Base-by-base conservation (phyloP, 2,113 vertebrate species). In the Illadopsis cleaveri region DNA sequence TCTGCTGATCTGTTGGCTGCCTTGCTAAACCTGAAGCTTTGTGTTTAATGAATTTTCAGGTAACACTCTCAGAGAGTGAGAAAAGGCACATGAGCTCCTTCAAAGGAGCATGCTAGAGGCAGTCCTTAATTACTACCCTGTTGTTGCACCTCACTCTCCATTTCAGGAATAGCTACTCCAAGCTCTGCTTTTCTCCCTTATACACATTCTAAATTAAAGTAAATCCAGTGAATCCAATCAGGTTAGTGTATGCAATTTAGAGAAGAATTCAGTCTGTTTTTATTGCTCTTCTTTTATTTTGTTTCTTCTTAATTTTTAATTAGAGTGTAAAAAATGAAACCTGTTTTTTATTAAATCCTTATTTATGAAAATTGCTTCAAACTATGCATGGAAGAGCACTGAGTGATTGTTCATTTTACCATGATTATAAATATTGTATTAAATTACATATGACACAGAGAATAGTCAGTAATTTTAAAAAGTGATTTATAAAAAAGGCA, bases 351-450 rank as follows among this genome's bases (percentile, higher is more conserved):
- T 97, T 95, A 95, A 96, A 90, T 72, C 45, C 30, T 95, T 96
- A 82, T 95, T 96, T 96, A 96, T 94, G 96, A 92, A 93, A 92
- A 96, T 75, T 89, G 80, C 88, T 96, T 85, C 90, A 89, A 94
- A 93, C 88, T 76, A 84, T 78, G 56, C 44, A 92, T 2, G 21
- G n/a, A 64, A 89, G 79, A 92, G 37, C n/a, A 40, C 31, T 56
- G 25, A 0, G 1, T 69, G 78, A 91, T 91, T 90, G 82, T 86
- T 93, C 82, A 93, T 93, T 94, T 96, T 83, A 62, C 47, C 64
- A 11, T 21, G 15, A 47, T 86, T 96, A 94, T 92, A 94, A 96
- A 95, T 90, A 93, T 37, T 89, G n/a, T 40, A 78, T 96, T 96
- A 90, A 93, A 96, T 95, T 75, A 89, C 76, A 24, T 84, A 76